Evolutionary conservation across 2,113 vertebrate species (phyloP).

Genomic region (Paramormyrops kingsleyae): DNA sequence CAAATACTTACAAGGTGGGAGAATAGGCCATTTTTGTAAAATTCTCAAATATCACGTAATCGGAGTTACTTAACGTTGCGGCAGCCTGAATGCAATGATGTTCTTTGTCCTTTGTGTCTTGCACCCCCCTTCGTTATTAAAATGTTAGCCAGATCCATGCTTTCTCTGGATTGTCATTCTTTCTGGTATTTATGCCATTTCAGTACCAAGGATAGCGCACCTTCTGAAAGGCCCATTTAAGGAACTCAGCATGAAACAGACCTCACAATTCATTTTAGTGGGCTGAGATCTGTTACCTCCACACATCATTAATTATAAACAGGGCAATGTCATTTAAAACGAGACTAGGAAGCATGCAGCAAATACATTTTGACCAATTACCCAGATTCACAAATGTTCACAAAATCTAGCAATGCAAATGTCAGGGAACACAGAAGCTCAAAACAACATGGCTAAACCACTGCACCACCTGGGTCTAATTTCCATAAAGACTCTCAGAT

Average conservation of each 20-base stretch:
- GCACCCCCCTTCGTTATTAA: background rate
- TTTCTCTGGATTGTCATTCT: background rate
- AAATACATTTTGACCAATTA: background rate
- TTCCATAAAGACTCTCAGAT: background rate
- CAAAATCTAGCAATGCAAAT: background rate
- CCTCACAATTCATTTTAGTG: background rate
- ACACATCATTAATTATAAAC: background rate
- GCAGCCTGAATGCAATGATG: background rate
- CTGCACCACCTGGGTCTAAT: background rate
- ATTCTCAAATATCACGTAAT: background rate
- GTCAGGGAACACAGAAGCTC: background rate
- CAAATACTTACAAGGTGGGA: background rate
- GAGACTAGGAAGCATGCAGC: background rate
- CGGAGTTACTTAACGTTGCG: background rate
- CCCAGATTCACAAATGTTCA: background rate
- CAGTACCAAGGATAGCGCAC: slow-evolving; percentile 6
- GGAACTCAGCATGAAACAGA: background rate
- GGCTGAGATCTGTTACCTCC: background rate
- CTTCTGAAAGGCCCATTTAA: background rate
- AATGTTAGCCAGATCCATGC: background rate
- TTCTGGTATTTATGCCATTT: background rate
- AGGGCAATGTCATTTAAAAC: background rate
- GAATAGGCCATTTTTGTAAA: background rate
- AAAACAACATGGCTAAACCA: background rate
- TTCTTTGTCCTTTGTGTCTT: background rate